Evolutionary conservation across 2,797 vertebrate species (phyloP), one percentile per base, ranked within the genome.

Genomic region (Mormyrus hasselquistii): DNA sequence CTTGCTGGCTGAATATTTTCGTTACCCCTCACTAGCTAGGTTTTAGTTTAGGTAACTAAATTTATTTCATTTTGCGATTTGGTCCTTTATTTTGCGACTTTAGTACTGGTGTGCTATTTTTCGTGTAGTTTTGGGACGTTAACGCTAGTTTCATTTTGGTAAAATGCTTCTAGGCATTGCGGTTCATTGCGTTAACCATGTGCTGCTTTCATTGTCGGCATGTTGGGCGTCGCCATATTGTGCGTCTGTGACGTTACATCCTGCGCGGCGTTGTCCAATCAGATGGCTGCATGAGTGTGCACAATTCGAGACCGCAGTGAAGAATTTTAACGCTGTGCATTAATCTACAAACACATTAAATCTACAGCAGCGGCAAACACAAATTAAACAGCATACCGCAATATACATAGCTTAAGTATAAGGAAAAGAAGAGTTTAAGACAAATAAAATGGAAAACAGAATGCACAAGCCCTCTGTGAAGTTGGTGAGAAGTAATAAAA

Each of bases 161-260:
- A 44, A 47, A 82, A 82, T 47, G 2, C 2, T 47, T 82, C 44
- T 22, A 62, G 55, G 29, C 25, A 57, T 52, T 38, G 34, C 53
- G 38, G 44, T 19, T 50, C 22, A 41, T 73, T 25, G 41, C 44
- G 57, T 86, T 73, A 53, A 53, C 85, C 88, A 89, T 93, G 93
- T 92, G 89, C 85, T 59, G 91, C 90, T 69, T 59, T 88, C 94
- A 95, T 95, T 96, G 95, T 95, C 93, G 93, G 76, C 88, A 91
- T 44, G 57, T 82, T 49, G 88, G 86, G 49, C 90, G 94, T 91
- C 94, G 96, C 95, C 96, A 96, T 96, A 93, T 96, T 96, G 93
- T 90, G 93, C 92, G 29, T 47, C 19, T 55, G 89, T 44, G 10
- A 90, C 91, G 69, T 41, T 19, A 94, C 94, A 94, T 95, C 93